Evolutionary conservation across 2,797 vertebrate genomes (phyloP), one percentile per base, ranked within the genome.

Genomic region (Chromobotia macracanthus): DNA sequence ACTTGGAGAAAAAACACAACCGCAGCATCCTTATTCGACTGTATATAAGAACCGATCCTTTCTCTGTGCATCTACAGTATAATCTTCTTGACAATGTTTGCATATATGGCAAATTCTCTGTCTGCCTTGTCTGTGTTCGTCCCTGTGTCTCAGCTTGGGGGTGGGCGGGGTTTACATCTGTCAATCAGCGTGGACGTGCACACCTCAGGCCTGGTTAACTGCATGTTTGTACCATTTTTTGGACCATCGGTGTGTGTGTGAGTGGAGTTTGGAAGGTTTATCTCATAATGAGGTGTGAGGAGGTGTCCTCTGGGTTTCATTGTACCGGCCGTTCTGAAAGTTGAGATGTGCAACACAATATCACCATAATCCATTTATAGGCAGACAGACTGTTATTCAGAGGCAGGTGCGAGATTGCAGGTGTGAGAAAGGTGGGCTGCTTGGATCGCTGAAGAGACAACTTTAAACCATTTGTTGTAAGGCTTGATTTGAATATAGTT

Each of bases 41-140:
- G 87, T 90, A 89, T 84, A 92, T 88, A 91, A 67, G 60, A 82
- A 76, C 25, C 75, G 76, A 68, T 85, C 73, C 61, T 85, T 86
- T 88, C 87, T 89, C 88, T 92, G 90, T 92, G 88, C 89, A 89
- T 90, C 90, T 89, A 84, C 87, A 87, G 89, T 92, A 90, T 91
- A 91, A 82, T 84, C 88, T 86, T 87, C 87, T 88, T 88, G 77
- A 87, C 80, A 82, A 87, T 90, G 90, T 93, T 89, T 88, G 89
- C 90, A 88, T 92, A 79, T 87, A 85, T 75, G 65, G 81, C 82
- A 84, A 84, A 81, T 84, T 86, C 81, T 89, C 77, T 86, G 86
- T 90, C 86, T 87, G 88, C 84, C 91, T n/a, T 90, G 87, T 91
- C 67, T 67, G 88, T 89, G 82, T 89, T 78, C 88, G 87, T 90